Conservation (phyloP, 2,113 vertebrate species). For the Sinocyclocheilus grahami region DNA sequence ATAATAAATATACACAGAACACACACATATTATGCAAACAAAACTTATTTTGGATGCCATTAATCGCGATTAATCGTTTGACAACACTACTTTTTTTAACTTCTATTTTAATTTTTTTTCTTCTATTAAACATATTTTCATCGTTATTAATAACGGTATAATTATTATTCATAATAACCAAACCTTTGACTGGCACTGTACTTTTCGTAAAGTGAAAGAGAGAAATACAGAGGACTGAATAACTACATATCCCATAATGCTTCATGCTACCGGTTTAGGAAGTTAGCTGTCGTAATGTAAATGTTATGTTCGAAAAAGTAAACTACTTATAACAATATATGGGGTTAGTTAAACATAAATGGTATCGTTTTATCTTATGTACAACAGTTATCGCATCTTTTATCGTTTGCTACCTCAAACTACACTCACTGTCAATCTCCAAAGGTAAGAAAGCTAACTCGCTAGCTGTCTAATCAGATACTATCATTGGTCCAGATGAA, state of each 20-base stretch:
- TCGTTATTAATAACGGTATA: not conserved
- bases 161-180: not conserved
- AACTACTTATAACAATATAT: not conserved
- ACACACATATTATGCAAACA: too few species aligned
- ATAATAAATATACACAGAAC: too few species aligned
- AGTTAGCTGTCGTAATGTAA: not conserved
- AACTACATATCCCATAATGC: conserved; percentile 53
- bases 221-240: not conserved
- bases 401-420: not conserved
- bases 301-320: not conserved
- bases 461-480: not conserved
- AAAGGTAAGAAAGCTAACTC: conserved; percentile 41
- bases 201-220: not conserved
- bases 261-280: not conserved
- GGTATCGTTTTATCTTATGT: conserved; percentile 5
- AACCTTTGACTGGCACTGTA: not conserved
- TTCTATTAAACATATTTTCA: not conserved
- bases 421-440: not conserved
- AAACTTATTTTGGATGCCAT: too few species aligned
- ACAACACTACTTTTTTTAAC: too few species aligned
- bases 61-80: too few species aligned
- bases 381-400: not conserved
- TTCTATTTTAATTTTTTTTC: too few species aligned
- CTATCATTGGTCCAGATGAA: not conserved
- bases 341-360: conserved; percentile 21